Conservation (phyloP, 2,797 vertebrate genomes). For the Columba guinea region DNA sequence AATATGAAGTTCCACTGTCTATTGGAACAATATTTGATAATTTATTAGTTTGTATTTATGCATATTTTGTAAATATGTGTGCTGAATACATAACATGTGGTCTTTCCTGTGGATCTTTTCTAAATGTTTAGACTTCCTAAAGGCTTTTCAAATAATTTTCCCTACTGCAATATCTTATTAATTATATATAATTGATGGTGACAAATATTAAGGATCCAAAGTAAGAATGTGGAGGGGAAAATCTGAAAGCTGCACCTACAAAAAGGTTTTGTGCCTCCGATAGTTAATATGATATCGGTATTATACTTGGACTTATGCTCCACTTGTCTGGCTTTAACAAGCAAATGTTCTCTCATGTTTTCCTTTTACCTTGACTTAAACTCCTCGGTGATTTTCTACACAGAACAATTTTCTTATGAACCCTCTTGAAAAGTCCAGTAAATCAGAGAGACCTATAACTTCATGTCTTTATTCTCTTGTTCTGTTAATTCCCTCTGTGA, state of each 20-base stretch:
- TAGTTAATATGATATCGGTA: background rate
- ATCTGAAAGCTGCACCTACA: background rate
- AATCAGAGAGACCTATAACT: background rate
- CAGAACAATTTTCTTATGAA: constrained; percentile 18
- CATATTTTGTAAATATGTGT: background rate
- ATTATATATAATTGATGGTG: background rate
- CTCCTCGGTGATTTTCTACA: constrained; percentile 6
- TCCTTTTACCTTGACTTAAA: constrained; percentile 31
- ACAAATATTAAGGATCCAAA: background rate
- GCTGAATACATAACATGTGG: rapidly evolving
- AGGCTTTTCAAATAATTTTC: background rate
- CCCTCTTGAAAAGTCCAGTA: background rate
- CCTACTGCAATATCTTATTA: background rate
- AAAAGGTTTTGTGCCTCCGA: background rate
- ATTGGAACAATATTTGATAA: background rate
- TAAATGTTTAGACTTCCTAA: background rate
- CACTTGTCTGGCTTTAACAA: constrained; percentile 15
- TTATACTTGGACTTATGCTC: background rate
- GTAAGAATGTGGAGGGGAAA: background rate
- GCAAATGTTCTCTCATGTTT: background rate
- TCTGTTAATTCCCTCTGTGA: constrained; percentile 1
- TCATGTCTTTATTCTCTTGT: background rate
- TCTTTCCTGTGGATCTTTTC: background rate
- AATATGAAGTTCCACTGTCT: background rate
- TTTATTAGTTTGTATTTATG: background rate